Evolutionary conservation across 37 sponge, comb jelly and placozoan species (phyloP).

Genomic region (Bolinopsis microptera): DNA sequence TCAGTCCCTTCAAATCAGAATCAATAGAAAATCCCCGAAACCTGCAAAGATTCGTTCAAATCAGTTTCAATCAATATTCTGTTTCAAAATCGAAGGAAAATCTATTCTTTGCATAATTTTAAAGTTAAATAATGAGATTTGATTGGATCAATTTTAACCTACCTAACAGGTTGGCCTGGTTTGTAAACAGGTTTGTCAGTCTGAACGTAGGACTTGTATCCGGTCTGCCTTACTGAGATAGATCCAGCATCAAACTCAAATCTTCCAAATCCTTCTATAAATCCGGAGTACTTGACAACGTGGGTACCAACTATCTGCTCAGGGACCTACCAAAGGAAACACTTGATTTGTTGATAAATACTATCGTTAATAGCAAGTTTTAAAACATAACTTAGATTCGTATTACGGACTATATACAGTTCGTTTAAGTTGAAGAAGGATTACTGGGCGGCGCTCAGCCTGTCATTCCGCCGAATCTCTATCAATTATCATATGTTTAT

Average conservation of each 20-base stretch:
- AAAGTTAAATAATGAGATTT: no score
- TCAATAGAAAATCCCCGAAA: slow-evolving; percentile 1
- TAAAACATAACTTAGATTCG: no score
- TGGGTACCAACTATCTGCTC: not conserved
- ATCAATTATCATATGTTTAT: no score
- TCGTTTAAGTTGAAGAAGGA: no score
- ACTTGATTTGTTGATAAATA: no score
- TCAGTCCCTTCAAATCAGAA: not conserved
- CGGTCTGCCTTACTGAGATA: not conserved
- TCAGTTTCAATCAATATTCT: not conserved
- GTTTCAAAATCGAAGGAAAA: not conserved
- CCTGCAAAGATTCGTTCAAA: not conserved
- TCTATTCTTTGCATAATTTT: not conserved
- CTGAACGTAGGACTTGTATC: slow-evolving; percentile 23
- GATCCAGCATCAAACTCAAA: not conserved
- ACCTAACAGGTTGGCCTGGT: slow-evolving; percentile 26
- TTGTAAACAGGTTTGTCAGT: slow-evolving; percentile 42
- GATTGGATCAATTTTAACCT: no score
- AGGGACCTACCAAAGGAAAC: no score
- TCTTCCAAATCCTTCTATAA: not conserved
- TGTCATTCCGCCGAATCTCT: no score
- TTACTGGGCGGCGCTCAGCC: no score
- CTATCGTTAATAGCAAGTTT: no score
- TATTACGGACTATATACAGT: no score
- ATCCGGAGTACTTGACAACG: not conserved